phyloP scores from a whole-genome alignment of 2,888 invertebrate species.

The Pristionchus exspectatus region DNA sequence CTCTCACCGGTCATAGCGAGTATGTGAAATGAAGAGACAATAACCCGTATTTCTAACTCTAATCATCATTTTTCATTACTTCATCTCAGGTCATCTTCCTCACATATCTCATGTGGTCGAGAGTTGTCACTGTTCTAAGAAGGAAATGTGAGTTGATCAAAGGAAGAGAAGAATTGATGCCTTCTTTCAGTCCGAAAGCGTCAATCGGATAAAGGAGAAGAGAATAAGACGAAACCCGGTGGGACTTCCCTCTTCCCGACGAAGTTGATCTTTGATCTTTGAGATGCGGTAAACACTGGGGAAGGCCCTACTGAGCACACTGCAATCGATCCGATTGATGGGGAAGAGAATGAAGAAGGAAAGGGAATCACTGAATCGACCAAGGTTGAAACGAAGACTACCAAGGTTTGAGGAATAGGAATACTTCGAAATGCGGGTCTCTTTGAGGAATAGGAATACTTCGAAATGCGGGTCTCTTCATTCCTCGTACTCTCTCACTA shows the following conservation, averaged over 20 bases:
- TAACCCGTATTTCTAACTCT: too few relatives aligned
- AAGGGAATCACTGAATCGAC: background rate
- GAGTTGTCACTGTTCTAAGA: background rate
- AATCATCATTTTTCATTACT: too few relatives aligned
- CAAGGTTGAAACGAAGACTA: background rate
- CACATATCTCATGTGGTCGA: background rate
- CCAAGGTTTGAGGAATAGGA: background rate
- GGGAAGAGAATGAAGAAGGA: background rate
- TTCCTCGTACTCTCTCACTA: too few relatives aligned
- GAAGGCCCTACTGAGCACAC: background rate
- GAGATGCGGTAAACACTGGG: background rate
- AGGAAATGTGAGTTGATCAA: background rate
- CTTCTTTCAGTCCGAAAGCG: background rate
- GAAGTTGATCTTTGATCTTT: background rate
- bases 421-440: too few relatives aligned
- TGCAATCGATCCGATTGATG: background rate
- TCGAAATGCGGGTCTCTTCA: too few relatives aligned
- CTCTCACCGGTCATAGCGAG: too few relatives aligned
- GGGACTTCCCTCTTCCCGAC: background rate
- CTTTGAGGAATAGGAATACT: background rate
- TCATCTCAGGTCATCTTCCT: background rate
- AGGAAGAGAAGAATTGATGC: background rate
- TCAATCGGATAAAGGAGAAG: background rate
- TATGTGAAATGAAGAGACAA: too few relatives aligned
- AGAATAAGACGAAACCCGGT: background rate